Evolutionary conservation across 2,888 invertebrate species (phyloP), one percentile per base, ranked within the genome.

Genomic region (Lomographa bimaculata): DNA sequence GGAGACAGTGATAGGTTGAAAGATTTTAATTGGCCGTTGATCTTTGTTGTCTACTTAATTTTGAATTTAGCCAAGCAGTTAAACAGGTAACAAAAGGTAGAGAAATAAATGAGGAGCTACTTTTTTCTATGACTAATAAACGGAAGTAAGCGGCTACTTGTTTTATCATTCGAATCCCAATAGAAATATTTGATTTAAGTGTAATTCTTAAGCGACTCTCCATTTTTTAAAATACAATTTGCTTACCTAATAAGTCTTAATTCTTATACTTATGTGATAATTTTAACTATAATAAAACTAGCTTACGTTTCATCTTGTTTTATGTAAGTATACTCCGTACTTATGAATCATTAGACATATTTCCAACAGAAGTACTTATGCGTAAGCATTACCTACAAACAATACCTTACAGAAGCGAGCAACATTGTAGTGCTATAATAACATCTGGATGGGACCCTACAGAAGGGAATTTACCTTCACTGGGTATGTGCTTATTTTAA

Each of bases 11-110:
- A 79, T 73, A 75, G 71, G 66, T 73, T 75, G 67, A 80, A 65
- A 79, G 73, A 80, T 81, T 79, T 80, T 80, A 80, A 83, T 82
- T 77, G 79, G 61, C 78, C 75, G 79, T 75, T 76, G 78, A 82
- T 78, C 74, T 78, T 73, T 67, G 71, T 67, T 58, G 52, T 61
- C 52, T 47, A 36, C 44, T 57, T 59, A 47, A 41, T 35, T 46
- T 41, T 46, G 34, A 43, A 38, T 47, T 46, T 41, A 44, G 16
- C 28, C 24, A 32, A 18, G 30, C 26, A 23, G 34, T 38, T 20
- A 23, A 38, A 29, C 33, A 44, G 33, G 43, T 43, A 33, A 32
- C 16, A 30, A 38, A 52, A 45, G 45, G 35, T 9, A 50, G 5
- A 50, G 46, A 48, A 29, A 29, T 26, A 28, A 52, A 38, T 9